These are phyloP conservation scores for Malachius bipustulatus DNA, from an alignment of 2,888 invertebrate genomes.

Conservation along the genomic window DNA sequence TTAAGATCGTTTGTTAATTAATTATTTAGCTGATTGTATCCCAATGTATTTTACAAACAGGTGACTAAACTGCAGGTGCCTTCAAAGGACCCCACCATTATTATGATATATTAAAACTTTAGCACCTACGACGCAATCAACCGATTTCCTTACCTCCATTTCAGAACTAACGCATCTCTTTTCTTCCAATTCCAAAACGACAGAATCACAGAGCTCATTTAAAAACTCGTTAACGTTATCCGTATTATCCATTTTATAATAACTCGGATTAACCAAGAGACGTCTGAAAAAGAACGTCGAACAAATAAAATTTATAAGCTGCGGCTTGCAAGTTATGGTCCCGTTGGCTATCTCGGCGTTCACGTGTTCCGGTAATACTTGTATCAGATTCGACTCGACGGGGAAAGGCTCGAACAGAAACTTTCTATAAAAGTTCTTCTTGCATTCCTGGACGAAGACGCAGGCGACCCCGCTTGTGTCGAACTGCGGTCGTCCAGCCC, in stretches of 20 bases:
- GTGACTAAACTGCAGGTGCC: no score
- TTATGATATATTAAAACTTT: no score
- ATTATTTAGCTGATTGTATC: no score
- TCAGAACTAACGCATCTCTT: constrained; percentile 67
- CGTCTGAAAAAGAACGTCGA: constrained; percentile 98
- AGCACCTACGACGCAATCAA: constrained; percentile 4
- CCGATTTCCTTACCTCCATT: constrained; percentile 51
- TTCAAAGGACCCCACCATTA: no score
- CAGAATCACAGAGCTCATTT: constrained; percentile 67
- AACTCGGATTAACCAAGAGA: constrained; percentile 82
- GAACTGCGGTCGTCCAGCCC: constrained; percentile 95
- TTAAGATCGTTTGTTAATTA: no score
- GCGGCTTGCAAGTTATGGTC: constrained; percentile 84
- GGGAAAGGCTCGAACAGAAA: constrained; percentile 99
- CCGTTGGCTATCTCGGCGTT: constrained; percentile 96
- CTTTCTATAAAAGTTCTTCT: constrained; percentile 98
- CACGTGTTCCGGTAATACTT: constrained; percentile 88
- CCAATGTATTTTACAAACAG: no score
- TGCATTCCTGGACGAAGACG: constrained; percentile 86
- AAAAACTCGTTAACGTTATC: constrained; percentile 66
- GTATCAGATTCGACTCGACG: constrained; percentile 88
- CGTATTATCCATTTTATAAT: constrained; percentile 67
- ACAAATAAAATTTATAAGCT: constrained; percentile 91
- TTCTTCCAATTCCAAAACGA: constrained; percentile 56
- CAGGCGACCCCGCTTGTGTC: constrained; percentile 86